These are phyloP conservation scores for Hypothenemus hampei DNA, from an alignment of 1,140 invertebrate genomes.

Conservation along the genomic window DNA sequence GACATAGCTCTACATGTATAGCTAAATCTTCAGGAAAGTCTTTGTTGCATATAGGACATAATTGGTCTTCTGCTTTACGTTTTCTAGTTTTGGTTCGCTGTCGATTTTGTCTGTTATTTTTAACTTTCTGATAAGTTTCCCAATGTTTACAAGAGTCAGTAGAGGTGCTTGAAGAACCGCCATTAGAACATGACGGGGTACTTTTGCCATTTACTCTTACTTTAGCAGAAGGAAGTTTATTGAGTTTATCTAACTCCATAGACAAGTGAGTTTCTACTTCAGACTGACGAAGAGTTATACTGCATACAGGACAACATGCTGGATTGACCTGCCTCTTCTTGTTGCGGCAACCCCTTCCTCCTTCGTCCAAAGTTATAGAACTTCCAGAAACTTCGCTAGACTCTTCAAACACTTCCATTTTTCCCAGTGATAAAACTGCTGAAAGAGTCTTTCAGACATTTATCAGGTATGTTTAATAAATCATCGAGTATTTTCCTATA, in stretches of 20 bases:
- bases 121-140: conserved; percentile 72
- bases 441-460: too few relatives aligned
- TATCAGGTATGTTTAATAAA: too few relatives aligned
- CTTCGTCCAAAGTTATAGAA: conserved; percentile 38
- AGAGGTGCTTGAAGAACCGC: conserved; percentile 50
- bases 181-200: conserved; percentile 49
- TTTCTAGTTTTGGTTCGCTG: conserved; percentile 48
- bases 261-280: conserved; percentile 72
- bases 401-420: conserved; percentile 24
- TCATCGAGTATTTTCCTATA: too few relatives aligned
- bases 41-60: conserved; percentile 74
- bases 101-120: conserved; percentile 64
- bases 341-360: conserved; percentile 43
- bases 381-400: conserved; percentile 27
- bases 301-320: conserved; percentile 73
- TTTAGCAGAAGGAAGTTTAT: conserved; percentile 49
- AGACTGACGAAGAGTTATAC: conserved; percentile 64
- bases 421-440: conserved; percentile 21
- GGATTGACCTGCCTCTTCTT: conserved; percentile 52
- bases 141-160: conserved; percentile 61
- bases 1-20: conserved; percentile 70
- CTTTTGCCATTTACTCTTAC: conserved; percentile 41
- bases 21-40: conserved; percentile 66
- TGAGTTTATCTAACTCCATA: conserved; percentile 70
- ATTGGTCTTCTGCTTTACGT: conserved; percentile 55